Evolutionary conservation across 1,140 invertebrate species (phyloP).

Genomic region (Psix sp.): DNA sequence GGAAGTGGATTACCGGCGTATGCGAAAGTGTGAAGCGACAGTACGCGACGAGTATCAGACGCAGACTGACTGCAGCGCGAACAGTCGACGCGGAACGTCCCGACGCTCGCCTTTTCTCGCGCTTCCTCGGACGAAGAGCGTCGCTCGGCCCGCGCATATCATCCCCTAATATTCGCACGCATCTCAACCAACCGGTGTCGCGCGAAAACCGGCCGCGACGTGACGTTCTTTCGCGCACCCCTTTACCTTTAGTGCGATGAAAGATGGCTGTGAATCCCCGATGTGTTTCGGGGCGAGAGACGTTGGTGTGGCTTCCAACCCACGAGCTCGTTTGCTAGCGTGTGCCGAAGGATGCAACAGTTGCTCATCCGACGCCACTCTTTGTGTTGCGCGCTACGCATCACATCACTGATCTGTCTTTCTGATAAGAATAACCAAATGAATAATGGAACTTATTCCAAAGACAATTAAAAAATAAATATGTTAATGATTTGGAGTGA

Average conservation of each 20-base stretch:
- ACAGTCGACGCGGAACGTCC: slow-evolving; percentile 63
- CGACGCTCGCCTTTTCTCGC: slow-evolving; percentile 64
- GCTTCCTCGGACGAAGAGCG: slow-evolving; percentile 40
- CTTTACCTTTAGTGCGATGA: slow-evolving; percentile 50
- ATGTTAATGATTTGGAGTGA: too few relatives aligned
- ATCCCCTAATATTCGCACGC: slow-evolving; percentile 60
- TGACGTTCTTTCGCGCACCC: slow-evolving; percentile 54
- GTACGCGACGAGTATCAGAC: slow-evolving; percentile 67
- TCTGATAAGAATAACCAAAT: too few relatives aligned
- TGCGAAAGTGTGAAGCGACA: slow-evolving; percentile 24
- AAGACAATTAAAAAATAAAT: too few relatives aligned
- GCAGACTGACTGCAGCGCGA: slow-evolving; percentile 67
- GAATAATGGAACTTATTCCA: too few relatives aligned
- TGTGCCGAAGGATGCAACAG: slow-evolving; percentile 66
- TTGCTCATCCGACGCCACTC: slow-evolving; percentile 64
- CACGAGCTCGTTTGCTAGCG: slow-evolving; percentile 29
- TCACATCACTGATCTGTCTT: slow-evolving; percentile 36
- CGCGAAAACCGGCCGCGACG: slow-evolving; percentile 32
- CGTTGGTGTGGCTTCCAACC: slow-evolving; percentile 26
- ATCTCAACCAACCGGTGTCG: slow-evolving; percentile 4
- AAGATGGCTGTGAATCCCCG: slow-evolving; percentile 55
- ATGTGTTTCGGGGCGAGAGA: slow-evolving; percentile 30
- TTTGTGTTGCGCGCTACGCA: slow-evolving; percentile 19
- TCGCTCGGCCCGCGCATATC: slow-evolving; percentile 61
- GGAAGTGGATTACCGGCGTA: slow-evolving; percentile 35